A percentile compares a stretch with the other conserved stretches of the same genome.
Evolutionary conservation across 2,797 vertebrate genomes (phyloP).

Genomic region (Sebastes melanostomus): DNA sequence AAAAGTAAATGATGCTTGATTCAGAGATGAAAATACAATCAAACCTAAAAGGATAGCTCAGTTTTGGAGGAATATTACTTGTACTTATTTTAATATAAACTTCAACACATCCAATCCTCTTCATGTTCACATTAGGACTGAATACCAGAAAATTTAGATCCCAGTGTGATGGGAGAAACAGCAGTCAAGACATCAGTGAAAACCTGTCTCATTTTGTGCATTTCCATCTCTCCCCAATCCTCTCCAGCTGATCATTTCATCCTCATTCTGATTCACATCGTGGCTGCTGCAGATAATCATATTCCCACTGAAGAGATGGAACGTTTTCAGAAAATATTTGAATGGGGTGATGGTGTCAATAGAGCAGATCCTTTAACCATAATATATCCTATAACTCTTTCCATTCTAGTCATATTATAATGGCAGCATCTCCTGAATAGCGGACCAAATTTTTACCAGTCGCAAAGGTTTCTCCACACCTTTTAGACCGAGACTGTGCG

Average conservation of each 20-base stretch:
- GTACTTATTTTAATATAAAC: neutral
- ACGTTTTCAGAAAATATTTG: slow-evolving; percentile 55
- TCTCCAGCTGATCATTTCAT: slow-evolving; percentile 12
- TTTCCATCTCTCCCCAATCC: neutral
- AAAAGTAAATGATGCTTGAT: neutral
- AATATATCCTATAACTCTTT: slow-evolving; percentile 50
- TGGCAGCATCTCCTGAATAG: slow-evolving; percentile 38
- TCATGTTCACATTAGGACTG: neutral
- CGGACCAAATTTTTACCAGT: slow-evolving; percentile 2
- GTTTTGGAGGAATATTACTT: neutral
- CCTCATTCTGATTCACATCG: slow-evolving; percentile 64
- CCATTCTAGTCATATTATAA: slow-evolving; percentile 49
- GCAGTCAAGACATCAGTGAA: slow-evolving; percentile 13
- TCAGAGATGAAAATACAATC: neutral
- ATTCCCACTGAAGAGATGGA: slow-evolving; percentile 46
- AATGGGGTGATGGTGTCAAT: slow-evolving; percentile 58
- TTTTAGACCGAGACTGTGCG: slow-evolving; percentile 21
- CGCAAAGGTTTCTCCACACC: slow-evolving; percentile 29
- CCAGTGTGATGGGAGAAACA: neutral
- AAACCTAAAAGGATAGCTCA: neutral
- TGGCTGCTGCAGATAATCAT: slow-evolving; percentile 52
- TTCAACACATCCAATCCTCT: neutral
- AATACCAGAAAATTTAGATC: neutral
- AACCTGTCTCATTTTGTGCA: slow-evolving; percentile 18
- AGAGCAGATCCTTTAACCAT: slow-evolving; percentile 59